These are phyloP conservation scores for Rhynchotus rufescens DNA, from an alignment of 2,797 vertebrate genomes.

Conservation along the genomic window DNA sequence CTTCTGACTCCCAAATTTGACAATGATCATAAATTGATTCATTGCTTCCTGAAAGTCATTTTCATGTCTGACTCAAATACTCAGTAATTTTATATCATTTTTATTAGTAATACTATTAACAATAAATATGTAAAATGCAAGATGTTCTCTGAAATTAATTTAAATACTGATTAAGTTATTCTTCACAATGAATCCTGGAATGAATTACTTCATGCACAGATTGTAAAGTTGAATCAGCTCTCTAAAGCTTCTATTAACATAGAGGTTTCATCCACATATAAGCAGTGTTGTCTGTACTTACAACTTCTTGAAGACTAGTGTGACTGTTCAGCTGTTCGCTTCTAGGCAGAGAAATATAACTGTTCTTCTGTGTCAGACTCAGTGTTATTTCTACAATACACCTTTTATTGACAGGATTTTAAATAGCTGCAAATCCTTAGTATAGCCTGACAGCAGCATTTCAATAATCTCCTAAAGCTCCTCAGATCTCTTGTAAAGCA, in stretches of 20 bases:
- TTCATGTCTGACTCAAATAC: background rate
- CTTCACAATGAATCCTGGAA: constrained; percentile 12
- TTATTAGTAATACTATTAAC: background rate
- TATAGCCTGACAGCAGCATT: constrained; percentile 16
- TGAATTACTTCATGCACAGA: background rate
- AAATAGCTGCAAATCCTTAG: constrained; percentile 23
- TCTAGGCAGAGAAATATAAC: background rate
- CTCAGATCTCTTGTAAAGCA: constrained; percentile 6
- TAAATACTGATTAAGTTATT: background rate
- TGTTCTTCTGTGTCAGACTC: background rate
- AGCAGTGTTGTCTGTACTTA: background rate
- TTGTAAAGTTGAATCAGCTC: background rate
- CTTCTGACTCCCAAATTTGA: constrained; percentile 59
- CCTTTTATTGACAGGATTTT: constrained; percentile 16
- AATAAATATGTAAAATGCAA: background rate
- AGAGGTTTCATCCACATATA: background rate
- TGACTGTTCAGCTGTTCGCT: background rate
- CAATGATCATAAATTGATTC: background rate
- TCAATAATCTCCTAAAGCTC: constrained; percentile 22
- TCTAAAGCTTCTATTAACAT: constrained; percentile 7
- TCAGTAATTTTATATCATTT: background rate
- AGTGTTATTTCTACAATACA: background rate
- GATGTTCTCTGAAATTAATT: constrained; percentile 10
- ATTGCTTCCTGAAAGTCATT: background rate
- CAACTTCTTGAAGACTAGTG: constrained; percentile 21